Evolutionary conservation across 1,140 invertebrate species (phyloP).

Genomic region (Drosophila yakuba): DNA sequence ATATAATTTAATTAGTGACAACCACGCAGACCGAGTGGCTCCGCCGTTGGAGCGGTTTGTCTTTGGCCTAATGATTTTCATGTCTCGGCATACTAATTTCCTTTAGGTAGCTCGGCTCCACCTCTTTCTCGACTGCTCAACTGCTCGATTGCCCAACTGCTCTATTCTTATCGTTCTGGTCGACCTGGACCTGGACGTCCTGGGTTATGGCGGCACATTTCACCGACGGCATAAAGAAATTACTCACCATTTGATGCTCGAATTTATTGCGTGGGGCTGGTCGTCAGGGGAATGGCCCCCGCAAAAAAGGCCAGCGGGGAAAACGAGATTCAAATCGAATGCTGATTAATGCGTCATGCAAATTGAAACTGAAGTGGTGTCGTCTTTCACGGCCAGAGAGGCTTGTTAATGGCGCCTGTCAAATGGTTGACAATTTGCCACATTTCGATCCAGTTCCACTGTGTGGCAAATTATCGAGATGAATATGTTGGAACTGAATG

Average conservation of each 20-base stretch:
- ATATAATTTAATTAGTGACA: conserved; percentile 78
- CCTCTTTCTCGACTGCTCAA: not conserved
- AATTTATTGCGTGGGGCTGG: conserved; percentile 67
- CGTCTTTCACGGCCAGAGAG: conserved; percentile 16
- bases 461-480: conserved; percentile 21
- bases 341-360: conserved; percentile 73
- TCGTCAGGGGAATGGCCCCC: conserved; percentile 20
- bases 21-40: conserved; percentile 37
- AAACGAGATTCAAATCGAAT: conserved; percentile 78
- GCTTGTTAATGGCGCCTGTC: conserved; percentile 41
- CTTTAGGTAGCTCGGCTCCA: conserved; percentile 38
- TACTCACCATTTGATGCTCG: conserved; percentile 75
- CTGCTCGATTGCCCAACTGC: not conserved
- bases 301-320: conserved; percentile 16
- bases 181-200: not conserved
- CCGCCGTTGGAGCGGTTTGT: conserved; percentile 28
- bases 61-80: conserved; percentile 70
- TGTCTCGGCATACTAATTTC: conserved; percentile 75
- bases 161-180: conserved; percentile 22
- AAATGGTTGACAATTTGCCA: conserved; percentile 52
- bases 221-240: conserved; percentile 58
- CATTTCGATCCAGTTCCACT: conserved; percentile 9
- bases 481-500: conserved; percentile 12
- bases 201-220: conserved; percentile 66
- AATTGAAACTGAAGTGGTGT: conserved; percentile 69